Conservation (phyloP, 2,113 vertebrate genomes). For the Sinocyclocheilus anophthalmus region DNA sequence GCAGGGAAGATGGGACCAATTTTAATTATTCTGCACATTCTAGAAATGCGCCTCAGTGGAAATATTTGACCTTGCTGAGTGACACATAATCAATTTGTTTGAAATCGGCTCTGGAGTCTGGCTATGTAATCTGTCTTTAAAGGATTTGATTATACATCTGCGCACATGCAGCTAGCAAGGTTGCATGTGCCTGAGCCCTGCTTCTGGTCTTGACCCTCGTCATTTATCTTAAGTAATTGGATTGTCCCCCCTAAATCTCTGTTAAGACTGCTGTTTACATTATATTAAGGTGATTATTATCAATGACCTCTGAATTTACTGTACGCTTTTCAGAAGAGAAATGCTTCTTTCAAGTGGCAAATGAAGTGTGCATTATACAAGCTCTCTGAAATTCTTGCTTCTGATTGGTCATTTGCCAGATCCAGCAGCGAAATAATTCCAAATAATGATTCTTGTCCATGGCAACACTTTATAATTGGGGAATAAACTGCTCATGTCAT, state of each 20-base stretch:
- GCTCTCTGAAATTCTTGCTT: background rate
- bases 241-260: background rate
- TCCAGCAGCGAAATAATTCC: background rate
- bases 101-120: constrained; percentile 63
- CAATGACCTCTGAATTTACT: background rate
- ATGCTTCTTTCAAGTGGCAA: background rate
- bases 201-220: background rate
- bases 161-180: background rate
- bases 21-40: constrained; percentile 68
- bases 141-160: background rate
- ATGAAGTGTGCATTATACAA: background rate
- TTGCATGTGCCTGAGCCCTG: background rate
- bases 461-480: background rate
- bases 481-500: background rate
- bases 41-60: constrained; percentile 67
- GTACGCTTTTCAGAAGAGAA: background rate
- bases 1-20: constrained; percentile 59
- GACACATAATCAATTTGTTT: constrained; percentile 75
- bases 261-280: background rate
- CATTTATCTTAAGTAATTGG: constrained; percentile 5
- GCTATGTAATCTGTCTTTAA: constrained; percentile 29
- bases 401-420: background rate
- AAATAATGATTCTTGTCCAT: background rate
- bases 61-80: constrained; percentile 75
- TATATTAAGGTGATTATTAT: background rate